phyloP scores from a whole-genome alignment of 2,113 vertebrate genomes.

The Paralichthys olivaceus region DNA sequence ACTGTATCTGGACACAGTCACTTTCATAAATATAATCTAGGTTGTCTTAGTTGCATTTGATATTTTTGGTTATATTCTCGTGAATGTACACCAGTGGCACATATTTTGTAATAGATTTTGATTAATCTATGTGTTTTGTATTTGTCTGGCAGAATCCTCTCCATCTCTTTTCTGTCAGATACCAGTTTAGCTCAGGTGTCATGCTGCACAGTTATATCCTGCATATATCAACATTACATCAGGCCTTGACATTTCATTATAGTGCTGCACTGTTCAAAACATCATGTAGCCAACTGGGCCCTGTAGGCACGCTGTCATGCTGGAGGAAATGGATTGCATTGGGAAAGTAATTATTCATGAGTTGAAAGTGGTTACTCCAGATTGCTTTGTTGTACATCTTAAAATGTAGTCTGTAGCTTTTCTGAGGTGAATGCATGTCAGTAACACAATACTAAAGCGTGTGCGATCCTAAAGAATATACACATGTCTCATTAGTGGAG shows the following conservation, averaged over 20 bases:
- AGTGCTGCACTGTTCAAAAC: constrained; percentile 7
- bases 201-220: not conserved
- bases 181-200: constrained; percentile 7
- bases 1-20: not conserved
- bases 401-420: not conserved
- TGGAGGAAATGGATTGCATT: constrained; percentile 46
- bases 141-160: not conserved
- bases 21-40: not conserved
- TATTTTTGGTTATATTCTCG: not conserved
- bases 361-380: constrained; percentile 26
- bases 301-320: constrained; percentile 14
- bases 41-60: too few relatives aligned
- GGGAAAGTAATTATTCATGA: constrained; percentile 60
- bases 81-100: not conserved
- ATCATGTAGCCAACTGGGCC: constrained; percentile 4
- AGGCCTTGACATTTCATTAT: constrained; percentile 19
- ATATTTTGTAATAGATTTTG: not conserved
- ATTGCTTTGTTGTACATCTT: constrained; percentile 6
- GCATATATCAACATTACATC: constrained; percentile 13
- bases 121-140: not conserved
- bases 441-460: not conserved
- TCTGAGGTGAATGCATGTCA: not conserved
- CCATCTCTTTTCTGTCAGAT: constrained; percentile 1
- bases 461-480: not conserved
- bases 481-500: constrained; percentile 1